Evolutionary conservation across 2,888 invertebrate species (phyloP).

Genomic region (Parnassius apollo): DNA sequence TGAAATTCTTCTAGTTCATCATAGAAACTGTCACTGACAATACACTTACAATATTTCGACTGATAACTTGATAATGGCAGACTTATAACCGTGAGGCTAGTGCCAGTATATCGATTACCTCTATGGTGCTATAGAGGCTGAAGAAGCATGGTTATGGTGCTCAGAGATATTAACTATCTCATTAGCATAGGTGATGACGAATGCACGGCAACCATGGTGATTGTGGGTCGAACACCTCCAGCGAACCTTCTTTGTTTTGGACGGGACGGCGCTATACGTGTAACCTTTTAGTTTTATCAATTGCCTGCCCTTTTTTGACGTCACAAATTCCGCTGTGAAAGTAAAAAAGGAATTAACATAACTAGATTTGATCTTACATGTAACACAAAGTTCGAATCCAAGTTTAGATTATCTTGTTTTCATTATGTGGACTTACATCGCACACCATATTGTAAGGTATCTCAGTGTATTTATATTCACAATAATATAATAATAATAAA

Average conservation of each 20-base stretch:
- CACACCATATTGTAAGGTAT: no score
- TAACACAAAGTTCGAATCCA: no score
- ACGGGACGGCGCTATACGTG: conserved; percentile 30
- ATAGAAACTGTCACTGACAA: not conserved
- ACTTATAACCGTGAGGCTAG: conserved; percentile 26
- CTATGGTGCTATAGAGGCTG: no score
- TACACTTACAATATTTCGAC: conserved; percentile 6
- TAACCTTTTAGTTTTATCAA: conserved; percentile 35
- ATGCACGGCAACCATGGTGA: conserved; percentile 41
- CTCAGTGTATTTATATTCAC: no score
- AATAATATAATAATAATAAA: no score
- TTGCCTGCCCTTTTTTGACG: conserved; percentile 32
- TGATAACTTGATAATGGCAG: conserved; percentile 14
- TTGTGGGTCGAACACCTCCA: conserved; percentile 30
- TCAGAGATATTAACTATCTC: conserved; percentile 25
- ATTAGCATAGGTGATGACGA: conserved; percentile 35
- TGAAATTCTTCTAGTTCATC: conserved; percentile 19
- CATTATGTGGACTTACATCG: no score
- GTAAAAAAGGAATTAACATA: no score
- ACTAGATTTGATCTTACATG: no score
- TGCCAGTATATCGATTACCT: conserved; percentile 36
- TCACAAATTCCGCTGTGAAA: conserved; percentile 24
- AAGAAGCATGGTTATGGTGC: conserved; percentile 30
- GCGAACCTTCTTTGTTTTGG: not conserved
- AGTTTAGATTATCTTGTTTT: no score